Evolutionary conservation across 2,888 invertebrate genomes (phyloP).

Genomic region (Sussaba pulchella): DNA sequence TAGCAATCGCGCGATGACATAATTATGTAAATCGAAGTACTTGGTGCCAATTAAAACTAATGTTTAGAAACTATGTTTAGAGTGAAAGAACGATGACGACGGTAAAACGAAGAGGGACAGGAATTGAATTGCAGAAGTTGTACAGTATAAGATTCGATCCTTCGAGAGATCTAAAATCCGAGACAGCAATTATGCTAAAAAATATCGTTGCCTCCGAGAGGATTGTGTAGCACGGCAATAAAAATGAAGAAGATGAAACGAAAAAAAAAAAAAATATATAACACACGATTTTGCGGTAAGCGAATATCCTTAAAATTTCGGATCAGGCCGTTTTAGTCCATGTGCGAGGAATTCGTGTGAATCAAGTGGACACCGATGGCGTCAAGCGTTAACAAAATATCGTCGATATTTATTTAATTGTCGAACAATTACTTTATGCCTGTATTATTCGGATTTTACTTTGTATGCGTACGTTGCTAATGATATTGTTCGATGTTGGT

Average conservation of each 20-base stretch:
- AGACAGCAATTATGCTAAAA: constrained; percentile 61
- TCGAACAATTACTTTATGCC: constrained; percentile 52
- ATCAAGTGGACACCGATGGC: constrained; percentile 10
- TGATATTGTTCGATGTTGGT: constrained; percentile 43
- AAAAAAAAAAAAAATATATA: constrained; percentile 7
- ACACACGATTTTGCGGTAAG: constrained; percentile 56
- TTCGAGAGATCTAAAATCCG: constrained; percentile 71
- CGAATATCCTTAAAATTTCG: constrained; percentile 56
- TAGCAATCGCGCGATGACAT: constrained; percentile 51
- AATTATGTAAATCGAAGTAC: constrained; percentile 70
- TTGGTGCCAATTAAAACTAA: constrained; percentile 73
- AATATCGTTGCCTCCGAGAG: constrained; percentile 73
- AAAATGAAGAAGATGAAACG: constrained; percentile 32
- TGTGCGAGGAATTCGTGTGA: constrained; percentile 34
- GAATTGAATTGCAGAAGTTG: constrained; percentile 17
- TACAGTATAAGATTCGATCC: constrained; percentile 68
- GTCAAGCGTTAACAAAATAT: constrained; percentile 29
- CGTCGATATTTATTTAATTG: constrained; percentile 53
- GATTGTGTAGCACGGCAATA: constrained; percentile 75
- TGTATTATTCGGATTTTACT: constrained; percentile 41
- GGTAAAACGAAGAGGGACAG: constrained; percentile 16
- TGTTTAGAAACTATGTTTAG: constrained; percentile 65
- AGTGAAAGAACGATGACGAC: constrained; percentile 44
- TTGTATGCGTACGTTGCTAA: constrained; percentile 33
- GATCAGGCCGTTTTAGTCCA: constrained; percentile 50